Base-by-base conservation (phyloP, 2,113 vertebrate species). In the Embiotoca jacksoni region DNA sequence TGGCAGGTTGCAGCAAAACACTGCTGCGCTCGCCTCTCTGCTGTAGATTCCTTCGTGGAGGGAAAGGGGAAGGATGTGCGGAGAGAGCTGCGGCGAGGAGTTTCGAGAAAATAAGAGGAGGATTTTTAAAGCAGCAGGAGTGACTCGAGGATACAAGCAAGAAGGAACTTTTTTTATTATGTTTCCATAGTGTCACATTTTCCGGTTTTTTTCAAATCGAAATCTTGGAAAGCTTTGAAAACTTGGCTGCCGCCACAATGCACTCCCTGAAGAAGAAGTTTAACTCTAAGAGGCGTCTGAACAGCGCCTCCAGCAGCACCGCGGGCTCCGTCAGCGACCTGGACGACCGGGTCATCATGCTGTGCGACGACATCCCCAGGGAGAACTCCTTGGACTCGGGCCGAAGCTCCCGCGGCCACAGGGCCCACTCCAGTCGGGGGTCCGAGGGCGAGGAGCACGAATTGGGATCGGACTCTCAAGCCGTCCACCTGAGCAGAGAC, bases 281-380 rank as follows among this genome's bases (percentile, higher is more conserved):
- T 39, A 56, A 23, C 36, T 80, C 79, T 0, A 88, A 67, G 80
- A 57, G 39, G 59, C 81, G 70, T 5, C 74, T 86, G 54, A 74
- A 57, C 71, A 93, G 91, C 4, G 57, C 84, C 1, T 88, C 88
- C 72, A 93, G 91, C 71, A 89, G 90, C 59, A 74, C 60, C 0
- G 80, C 68, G 0, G 90, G 88, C 54, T 87, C 89, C 0, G 2
- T 82, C 86, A 90, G 81, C 5, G 92, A 94, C 61, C 79, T 89
- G 76, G 88, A 91, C 31, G 92, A 94, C 72, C 81, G 89, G 30
- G 92, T 95, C 69, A 79, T 95, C 84, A 94, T 95, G 95, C 33
- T 94, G 3, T 95, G 94, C 0, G 94, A 95, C 41, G 94, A 94
- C 8, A 0, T 95, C 1, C 92, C 93, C 0, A 55, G 66, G 0